Evolutionary conservation across 2,888 invertebrate genomes (phyloP).

Genomic region (Augochlorella aurata): DNA sequence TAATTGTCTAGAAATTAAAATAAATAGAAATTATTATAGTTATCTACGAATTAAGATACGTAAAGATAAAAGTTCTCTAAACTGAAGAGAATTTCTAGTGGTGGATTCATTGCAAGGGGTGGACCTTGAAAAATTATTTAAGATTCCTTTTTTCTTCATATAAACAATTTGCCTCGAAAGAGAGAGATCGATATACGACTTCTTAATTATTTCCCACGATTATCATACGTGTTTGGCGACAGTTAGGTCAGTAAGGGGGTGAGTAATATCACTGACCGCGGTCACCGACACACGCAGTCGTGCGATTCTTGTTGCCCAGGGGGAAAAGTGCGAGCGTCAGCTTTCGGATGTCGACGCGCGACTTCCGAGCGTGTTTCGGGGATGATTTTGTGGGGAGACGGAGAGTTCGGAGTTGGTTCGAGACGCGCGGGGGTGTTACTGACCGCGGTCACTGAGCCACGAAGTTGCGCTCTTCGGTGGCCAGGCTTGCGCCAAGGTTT

Average conservation of each 20-base stretch:
- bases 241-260: background rate
- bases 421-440: slow-evolving; percentile 4
- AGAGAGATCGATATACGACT: background rate
- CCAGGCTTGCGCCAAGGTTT: background rate
- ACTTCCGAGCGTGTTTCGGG: background rate
- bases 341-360: background rate
- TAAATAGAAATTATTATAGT: too few species aligned
- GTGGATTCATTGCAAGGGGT: too few species aligned
- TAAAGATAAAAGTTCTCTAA: too few species aligned
- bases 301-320: background rate
- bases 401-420: slow-evolving; percentile 8
- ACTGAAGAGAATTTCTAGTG: too few species aligned
- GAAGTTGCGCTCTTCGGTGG: background rate
- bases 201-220: background rate
- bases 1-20: too few species aligned
- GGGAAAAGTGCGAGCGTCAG: background rate
- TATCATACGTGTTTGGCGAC: background rate
- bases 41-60: too few species aligned
- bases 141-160: too few species aligned
- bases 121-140: too few species aligned
- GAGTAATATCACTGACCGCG: background rate
- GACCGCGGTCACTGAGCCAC: slow-evolving; percentile 30
- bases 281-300: background rate
- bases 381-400: slow-evolving; percentile 1
- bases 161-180: too few species aligned